Evolutionary conservation across 2,797 vertebrate genomes (phyloP).

Genomic region (Dryobates pubescens): DNA sequence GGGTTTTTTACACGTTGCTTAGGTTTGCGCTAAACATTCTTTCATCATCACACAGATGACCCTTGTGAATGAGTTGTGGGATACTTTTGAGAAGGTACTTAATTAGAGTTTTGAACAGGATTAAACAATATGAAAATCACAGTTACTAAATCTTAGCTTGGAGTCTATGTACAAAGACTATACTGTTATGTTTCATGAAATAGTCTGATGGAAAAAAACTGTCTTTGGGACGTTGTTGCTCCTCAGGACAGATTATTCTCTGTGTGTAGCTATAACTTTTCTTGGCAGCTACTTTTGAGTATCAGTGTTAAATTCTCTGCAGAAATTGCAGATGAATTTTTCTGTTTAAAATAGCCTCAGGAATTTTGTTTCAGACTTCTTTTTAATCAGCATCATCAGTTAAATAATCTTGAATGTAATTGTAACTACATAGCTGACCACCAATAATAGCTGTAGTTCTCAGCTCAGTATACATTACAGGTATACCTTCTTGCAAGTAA

Average conservation of each 20-base stretch:
- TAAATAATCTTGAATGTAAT: neutral
- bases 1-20: neutral
- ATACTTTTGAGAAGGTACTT: constrained; percentile 2
- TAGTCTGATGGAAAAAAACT: neutral
- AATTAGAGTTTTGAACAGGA: neutral
- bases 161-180: neutral
- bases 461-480: neutral
- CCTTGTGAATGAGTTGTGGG: neutral
- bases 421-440: neutral
- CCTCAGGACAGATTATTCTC: neutral
- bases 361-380: neutral
- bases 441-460: neutral
- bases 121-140: constrained; percentile 30
- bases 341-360: neutral
- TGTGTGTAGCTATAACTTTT: neutral
- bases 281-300: neutral
- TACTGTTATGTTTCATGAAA: neutral
- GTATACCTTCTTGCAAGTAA: neutral
- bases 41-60: neutral
- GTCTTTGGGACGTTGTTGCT: neutral
- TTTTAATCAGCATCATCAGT: neutral
- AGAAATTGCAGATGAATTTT: neutral
- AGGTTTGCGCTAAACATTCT: neutral
- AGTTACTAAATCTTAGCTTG: constrained; percentile 13
- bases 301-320: neutral